phyloP scores from a whole-genome alignment of 2,113 vertebrate genomes.

The Limanda limanda region DNA sequence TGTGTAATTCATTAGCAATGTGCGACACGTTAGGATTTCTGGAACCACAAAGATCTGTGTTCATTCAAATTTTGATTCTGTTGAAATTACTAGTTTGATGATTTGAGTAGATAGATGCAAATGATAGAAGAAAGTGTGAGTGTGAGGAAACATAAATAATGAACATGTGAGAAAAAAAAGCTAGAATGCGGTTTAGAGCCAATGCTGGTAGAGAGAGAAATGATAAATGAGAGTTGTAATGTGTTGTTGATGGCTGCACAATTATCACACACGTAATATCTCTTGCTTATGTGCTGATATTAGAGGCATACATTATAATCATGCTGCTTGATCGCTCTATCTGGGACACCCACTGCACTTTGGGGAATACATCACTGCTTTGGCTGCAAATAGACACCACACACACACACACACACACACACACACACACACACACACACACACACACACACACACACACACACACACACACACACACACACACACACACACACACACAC shows the following conservation, averaged over 20 bases:
- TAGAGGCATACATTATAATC: slow-evolving; percentile 55
- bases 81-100: background rate
- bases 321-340: slow-evolving; percentile 34
- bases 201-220: background rate
- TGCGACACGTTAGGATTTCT: too few species aligned
- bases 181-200: background rate
- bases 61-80: too few species aligned
- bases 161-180: background rate
- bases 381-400: slow-evolving; percentile 32
- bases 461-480: background rate
- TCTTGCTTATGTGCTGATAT: slow-evolving; percentile 29
- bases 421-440: background rate
- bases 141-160: too few species aligned
- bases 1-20: too few species aligned
- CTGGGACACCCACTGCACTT: slow-evolving; percentile 36
- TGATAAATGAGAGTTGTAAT: slow-evolving; percentile 16
- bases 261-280: slow-evolving; percentile 12
- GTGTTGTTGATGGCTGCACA: slow-evolving; percentile 20
- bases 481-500: background rate
- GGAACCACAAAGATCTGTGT: too few species aligned
- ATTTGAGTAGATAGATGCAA: background rate
- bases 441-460: background rate
- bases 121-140: background rate
- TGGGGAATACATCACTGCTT: slow-evolving; percentile 41
- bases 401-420: slow-evolving; percentile 4